Percentiles rank a stretch among this genome's conserved stretches.
Conservation (phyloP, 2,888 invertebrate genomes). For the Pharmacophagus antenor region DNA sequence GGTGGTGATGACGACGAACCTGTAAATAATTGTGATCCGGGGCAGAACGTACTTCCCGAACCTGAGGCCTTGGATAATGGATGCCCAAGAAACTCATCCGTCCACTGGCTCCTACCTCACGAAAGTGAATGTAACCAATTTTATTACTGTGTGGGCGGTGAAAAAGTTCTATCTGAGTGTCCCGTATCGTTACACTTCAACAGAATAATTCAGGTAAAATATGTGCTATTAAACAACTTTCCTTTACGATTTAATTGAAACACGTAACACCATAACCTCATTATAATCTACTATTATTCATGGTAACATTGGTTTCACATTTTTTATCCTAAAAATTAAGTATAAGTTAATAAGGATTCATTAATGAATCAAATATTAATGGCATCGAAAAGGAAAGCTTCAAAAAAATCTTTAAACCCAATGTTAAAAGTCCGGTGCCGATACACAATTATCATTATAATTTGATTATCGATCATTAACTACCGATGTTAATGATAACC, state of each 20-base stretch:
- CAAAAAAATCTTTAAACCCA: too few species aligned
- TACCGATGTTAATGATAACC: too few species aligned
- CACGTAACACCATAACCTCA: neutral
- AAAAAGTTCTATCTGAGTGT: constrained; percentile 47
- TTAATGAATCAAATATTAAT: too few species aligned
- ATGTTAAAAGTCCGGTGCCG: too few species aligned
- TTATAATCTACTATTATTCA: too few species aligned
- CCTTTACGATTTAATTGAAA: neutral
- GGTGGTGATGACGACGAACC: neutral
- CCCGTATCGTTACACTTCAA: constrained; percentile 53
- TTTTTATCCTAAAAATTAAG: too few species aligned
- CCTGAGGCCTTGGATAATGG: constrained; percentile 54
- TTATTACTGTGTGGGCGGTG: constrained; percentile 66
- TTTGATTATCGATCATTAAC: too few species aligned
- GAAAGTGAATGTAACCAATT: constrained; percentile 54
- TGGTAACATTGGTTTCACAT: too few species aligned
- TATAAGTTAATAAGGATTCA: too few species aligned
- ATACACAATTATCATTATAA: too few species aligned
- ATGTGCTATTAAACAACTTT: neutral
- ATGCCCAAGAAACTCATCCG: constrained; percentile 55
- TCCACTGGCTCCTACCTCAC: constrained; percentile 62
- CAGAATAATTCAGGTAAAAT: constrained; percentile 51
- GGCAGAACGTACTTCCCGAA: constrained; percentile 12
- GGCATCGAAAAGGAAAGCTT: too few species aligned
- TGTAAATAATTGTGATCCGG: constrained; percentile 1